Conservation (phyloP, 2,113 vertebrate genomes). For the Okapia johnstoni region DNA sequence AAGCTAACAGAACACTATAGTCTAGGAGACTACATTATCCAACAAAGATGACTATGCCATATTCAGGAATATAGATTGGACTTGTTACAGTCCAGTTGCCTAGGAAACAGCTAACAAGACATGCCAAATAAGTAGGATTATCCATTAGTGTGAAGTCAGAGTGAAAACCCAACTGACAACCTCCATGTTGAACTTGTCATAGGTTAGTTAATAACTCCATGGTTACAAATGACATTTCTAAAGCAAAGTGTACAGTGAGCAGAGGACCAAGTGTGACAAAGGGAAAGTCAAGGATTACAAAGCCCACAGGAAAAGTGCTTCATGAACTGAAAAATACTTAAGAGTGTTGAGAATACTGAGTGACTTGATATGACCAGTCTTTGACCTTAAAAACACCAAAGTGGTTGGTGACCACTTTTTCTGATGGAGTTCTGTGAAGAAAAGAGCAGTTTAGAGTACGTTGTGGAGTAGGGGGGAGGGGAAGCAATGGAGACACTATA, state of each 20-base stretch:
- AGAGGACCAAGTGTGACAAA: neutral
- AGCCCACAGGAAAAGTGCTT: neutral
- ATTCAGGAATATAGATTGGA: neutral
- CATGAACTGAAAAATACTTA: neutral
- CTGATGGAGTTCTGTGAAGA: neutral
- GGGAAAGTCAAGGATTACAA: neutral
- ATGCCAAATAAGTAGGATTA: neutral
- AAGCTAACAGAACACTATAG: neutral
- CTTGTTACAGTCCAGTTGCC: neutral
- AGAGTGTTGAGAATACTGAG: neutral
- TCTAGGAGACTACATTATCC: neutral
- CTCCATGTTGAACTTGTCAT: neutral
- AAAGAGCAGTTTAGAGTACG: neutral
- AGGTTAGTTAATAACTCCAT: neutral
- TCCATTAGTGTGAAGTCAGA: neutral
- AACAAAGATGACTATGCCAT: neutral
- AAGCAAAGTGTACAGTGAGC: neutral
- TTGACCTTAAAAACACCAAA: neutral
- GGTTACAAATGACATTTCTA: neutral
- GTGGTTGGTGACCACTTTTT: neutral
- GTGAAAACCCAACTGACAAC: neutral
- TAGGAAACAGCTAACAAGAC: neutral
- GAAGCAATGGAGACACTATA: neutral
- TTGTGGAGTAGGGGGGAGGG: neutral
- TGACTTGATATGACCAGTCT: neutral